Base-by-base conservation (phyloP, 2,888 invertebrate genomes). In the Xanthia togata region DNA sequence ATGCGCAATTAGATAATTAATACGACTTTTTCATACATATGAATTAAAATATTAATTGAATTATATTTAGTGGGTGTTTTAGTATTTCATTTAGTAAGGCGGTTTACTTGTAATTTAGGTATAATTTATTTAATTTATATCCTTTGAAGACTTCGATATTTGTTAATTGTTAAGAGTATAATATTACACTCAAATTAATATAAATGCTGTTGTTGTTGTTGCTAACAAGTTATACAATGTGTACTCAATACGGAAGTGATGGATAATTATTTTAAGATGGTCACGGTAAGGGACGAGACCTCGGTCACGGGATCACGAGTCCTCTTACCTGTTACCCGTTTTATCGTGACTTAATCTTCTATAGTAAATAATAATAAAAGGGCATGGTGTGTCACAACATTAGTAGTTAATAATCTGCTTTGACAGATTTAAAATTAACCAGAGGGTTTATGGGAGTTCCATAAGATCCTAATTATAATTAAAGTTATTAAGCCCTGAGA, bases 131-230 rank as follows among this genome's bases (percentile, higher is more conserved):
- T 85, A 0, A 73, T 81, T 87, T 80, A 73, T 76, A 86, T 87
- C 62, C 67, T 86, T 90, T 88, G 64, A 83, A 86, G 68, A 84
- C 83, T 92, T 92, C 88, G 91, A 90, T 87, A 92, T 94, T 93
- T 92, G 93, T 89, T 93, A 92, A 90, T 89, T 92, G 92, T 91
- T 93, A 93, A 93, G 90, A 88, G 87, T 91, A 91, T 91, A 89
- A 92, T 93, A 93, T 94, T 92, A 94, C 91, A 92, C 90, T 92
- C 91, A 93, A 93, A 93, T 92, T 93, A 93, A 94, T 93, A 95
- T 94, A 94, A 96, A 95, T 83, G 96, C 96, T 96, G 96, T 96
- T 96, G 96, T 96, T 96, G 96, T 96, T 96, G 96, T 96, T 96
- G 96, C 96, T 96, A 94, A 91, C 94, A 92, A 96, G 94, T 96